phyloP scores from a whole-genome alignment of 2,113 vertebrate genomes.

The Sigmodon hispidus region DNA sequence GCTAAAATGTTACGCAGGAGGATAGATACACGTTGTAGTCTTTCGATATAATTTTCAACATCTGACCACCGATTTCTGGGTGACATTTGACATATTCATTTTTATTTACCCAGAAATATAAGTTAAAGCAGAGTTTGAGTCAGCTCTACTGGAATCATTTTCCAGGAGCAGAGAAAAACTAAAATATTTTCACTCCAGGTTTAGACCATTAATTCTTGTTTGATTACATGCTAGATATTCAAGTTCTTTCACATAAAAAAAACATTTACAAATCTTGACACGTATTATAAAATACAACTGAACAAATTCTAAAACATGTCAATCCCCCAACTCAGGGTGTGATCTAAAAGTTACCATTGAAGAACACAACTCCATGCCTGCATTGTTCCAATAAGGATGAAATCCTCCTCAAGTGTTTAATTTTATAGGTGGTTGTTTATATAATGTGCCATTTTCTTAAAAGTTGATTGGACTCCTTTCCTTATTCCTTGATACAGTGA shows the following conservation, averaged over 20 bases:
- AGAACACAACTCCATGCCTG: background rate
- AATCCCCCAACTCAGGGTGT: background rate
- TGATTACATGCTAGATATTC: background rate
- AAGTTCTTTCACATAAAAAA: background rate
- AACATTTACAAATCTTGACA: slow-evolving; percentile 14
- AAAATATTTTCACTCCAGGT: background rate
- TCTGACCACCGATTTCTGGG: background rate
- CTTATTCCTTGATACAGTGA: background rate
- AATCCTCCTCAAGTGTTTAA: background rate
- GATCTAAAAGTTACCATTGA: background rate
- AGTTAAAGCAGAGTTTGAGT: background rate
- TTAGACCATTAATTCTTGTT: background rate
- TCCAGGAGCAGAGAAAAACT: background rate
- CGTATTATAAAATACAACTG: background rate
- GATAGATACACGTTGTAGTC: background rate
- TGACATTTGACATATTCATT: slow-evolving; percentile 8
- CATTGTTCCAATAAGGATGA: background rate
- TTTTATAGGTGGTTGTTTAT: background rate
- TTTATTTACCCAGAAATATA: background rate
- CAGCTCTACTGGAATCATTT: background rate
- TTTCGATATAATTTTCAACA: background rate
- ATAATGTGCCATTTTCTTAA: background rate
- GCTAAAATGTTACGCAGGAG: background rate
- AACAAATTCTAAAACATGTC: background rate
- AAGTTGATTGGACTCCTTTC: background rate